phyloP scores from a whole-genome alignment of 2,113 vertebrate species.

The Dermatemys mawii region DNA sequence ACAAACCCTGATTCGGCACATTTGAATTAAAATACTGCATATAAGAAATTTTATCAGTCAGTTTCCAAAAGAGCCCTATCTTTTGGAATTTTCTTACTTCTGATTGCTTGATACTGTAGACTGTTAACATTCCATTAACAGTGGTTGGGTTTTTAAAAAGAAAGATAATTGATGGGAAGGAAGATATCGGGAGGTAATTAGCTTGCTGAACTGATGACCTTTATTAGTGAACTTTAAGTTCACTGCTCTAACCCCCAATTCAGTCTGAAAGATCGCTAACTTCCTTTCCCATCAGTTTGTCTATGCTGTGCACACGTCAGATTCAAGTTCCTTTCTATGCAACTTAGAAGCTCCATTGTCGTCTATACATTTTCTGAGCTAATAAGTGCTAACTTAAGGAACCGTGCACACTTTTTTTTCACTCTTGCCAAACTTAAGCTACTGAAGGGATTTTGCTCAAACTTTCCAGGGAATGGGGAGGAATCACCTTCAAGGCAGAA shows the following conservation, averaged over 20 bases:
- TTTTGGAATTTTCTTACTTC: neutral
- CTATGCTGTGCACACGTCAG: neutral
- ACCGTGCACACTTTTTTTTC: neutral
- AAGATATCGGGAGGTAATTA: neutral
- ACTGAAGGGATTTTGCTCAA: neutral
- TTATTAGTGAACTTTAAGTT: neutral
- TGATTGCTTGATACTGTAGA: neutral
- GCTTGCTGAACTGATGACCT: neutral
- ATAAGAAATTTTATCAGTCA: neutral
- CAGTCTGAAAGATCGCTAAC: neutral
- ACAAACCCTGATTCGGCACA: neutral
- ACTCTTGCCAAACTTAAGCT: neutral
- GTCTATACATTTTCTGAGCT: neutral
- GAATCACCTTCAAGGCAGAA: neutral
- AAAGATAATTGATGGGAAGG: neutral
- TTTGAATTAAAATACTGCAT: neutral
- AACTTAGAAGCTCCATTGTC: neutral
- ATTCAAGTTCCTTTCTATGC: neutral
- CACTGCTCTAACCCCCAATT: neutral
- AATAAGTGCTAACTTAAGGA: neutral
- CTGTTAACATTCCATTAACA: neutral
- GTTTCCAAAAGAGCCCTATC: neutral
- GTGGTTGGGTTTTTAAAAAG: neutral
- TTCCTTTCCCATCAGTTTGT: neutral
- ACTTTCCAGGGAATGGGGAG: neutral